Evolutionary conservation across 2,888 invertebrate genomes (phyloP).

Genomic region (Esperia sulphurella): DNA sequence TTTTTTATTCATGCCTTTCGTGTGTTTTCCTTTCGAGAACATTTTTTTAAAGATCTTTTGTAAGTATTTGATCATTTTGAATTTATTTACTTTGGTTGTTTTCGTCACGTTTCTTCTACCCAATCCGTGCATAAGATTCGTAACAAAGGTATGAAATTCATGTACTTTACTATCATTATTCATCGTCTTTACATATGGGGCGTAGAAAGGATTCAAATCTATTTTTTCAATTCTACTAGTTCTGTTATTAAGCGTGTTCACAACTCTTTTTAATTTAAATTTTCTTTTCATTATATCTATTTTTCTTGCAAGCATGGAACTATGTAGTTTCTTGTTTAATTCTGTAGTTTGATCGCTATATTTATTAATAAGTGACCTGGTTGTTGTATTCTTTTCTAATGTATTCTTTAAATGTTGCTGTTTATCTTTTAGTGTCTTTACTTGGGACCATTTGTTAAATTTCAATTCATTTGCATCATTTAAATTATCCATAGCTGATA

Average conservation of each 20-base stretch:
- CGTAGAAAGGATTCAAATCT: neutral
- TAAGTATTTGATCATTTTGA: slow-evolving; percentile 38
- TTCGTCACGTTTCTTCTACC: slow-evolving; percentile 18
- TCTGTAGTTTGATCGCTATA: neutral
- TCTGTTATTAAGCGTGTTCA: slow-evolving; percentile 7
- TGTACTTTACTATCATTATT: slow-evolving; percentile 13
- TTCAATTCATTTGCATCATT: slow-evolving; percentile 21
- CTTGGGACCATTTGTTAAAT: slow-evolving; percentile 23
- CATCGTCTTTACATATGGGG: slow-evolving; percentile 2
- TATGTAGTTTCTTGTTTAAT: neutral
- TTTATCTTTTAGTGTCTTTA: slow-evolving; percentile 20
- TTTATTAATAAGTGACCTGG: neutral
- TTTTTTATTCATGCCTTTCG: slow-evolving; percentile 14
- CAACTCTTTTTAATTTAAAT: slow-evolving; percentile 24
- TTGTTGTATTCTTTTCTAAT: neutral
- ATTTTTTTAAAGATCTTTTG: slow-evolving; percentile 46
- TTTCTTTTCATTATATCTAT: slow-evolving; percentile 23
- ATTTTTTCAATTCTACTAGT: slow-evolving; percentile 5
- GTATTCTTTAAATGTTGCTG: slow-evolving; percentile 1
- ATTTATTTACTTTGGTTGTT: slow-evolving; percentile 23
- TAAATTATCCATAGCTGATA: slow-evolving; percentile 1
- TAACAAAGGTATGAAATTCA: slow-evolving; percentile 21
- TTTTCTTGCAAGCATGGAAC: slow-evolving; percentile 11
- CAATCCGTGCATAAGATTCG: slow-evolving; percentile 20
- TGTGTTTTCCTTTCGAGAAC: slow-evolving; percentile 23